Evolutionary conservation across 2,797 vertebrate genomes (phyloP).

Genomic region (Spheniscus humboldti): DNA sequence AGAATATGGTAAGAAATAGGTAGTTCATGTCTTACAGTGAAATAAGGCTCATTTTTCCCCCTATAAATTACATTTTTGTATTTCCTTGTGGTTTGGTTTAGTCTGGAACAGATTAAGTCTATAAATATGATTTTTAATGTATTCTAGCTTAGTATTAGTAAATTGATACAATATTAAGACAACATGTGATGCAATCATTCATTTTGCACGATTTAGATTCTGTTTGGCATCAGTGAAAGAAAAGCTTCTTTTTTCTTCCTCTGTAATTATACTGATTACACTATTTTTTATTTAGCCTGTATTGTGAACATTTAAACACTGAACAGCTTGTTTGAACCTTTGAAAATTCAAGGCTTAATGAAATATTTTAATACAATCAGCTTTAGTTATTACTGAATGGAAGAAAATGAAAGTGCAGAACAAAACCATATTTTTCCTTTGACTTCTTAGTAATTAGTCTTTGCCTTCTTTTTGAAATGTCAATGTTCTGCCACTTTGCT

Average conservation of each 20-base stretch:
- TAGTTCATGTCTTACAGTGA: background rate
- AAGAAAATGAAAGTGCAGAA: slow-evolving; percentile 22
- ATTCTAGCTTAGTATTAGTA: background rate
- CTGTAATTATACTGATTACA: slow-evolving; percentile 51
- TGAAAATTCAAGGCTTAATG: slow-evolving; percentile 30
- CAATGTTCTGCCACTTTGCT: background rate
- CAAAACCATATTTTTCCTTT: background rate
- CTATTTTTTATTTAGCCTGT: slow-evolving; percentile 18
- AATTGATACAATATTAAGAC: background rate
- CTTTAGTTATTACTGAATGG: slow-evolving; percentile 14
- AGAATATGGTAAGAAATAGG: background rate
- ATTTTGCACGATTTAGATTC: background rate
- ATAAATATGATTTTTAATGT: background rate
- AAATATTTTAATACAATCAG: slow-evolving; percentile 48
- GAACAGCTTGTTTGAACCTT: slow-evolving; percentile 34
- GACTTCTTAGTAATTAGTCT: background rate
- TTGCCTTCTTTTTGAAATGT: background rate
- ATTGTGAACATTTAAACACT: background rate
- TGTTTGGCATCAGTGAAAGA: slow-evolving; percentile 26
- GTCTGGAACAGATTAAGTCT: background rate
- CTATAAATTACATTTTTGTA: background rate
- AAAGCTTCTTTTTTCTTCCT: slow-evolving; percentile 17
- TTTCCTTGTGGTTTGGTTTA: background rate
- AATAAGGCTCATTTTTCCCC: background rate
- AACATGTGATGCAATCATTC: background rate